These are phyloP conservation scores for Sibirionetta formosa DNA, from an alignment of 2,797 vertebrate genomes.

Conservation along the genomic window DNA sequence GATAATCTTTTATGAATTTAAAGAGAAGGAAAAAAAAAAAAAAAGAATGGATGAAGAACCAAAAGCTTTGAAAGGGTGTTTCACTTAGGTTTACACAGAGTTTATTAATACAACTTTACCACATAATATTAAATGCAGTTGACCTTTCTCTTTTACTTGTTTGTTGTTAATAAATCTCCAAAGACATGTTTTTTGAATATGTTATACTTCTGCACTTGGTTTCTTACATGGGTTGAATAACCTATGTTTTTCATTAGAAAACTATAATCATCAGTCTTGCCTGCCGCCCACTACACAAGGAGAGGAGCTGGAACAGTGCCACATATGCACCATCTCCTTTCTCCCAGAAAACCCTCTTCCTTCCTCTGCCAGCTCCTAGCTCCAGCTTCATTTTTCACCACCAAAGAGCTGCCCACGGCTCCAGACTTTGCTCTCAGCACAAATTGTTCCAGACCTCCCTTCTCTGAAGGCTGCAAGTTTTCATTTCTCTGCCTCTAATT, in stretches of 20 bases:
- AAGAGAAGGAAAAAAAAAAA: background rate
- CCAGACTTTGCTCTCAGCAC: background rate
- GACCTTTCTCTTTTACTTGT: slow-evolving; percentile 22
- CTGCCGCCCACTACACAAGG: background rate
- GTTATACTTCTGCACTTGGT: background rate
- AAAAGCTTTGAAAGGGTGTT: background rate
- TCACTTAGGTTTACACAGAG: background rate
- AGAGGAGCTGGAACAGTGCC: background rate
- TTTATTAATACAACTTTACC: background rate
- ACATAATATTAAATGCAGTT: background rate
- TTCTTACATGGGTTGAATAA: background rate
- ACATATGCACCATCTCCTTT: background rate
- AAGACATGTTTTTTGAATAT: background rate
- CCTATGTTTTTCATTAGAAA: background rate
- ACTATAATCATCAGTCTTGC: background rate
- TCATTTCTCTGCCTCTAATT: background rate
- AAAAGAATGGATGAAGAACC: background rate
- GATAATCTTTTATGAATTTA: background rate
- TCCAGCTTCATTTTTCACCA: background rate
- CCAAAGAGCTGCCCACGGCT: background rate
- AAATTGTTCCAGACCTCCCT: slow-evolving; percentile 4
- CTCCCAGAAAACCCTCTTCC: background rate
- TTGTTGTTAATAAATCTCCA: background rate
- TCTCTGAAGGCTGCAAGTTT: background rate
- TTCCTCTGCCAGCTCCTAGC: background rate